Evolutionary conservation across 2,797 vertebrate genomes (phyloP), one percentile per base, ranked within the genome.

Genomic region (Centroberyx gerrardi): DNA sequence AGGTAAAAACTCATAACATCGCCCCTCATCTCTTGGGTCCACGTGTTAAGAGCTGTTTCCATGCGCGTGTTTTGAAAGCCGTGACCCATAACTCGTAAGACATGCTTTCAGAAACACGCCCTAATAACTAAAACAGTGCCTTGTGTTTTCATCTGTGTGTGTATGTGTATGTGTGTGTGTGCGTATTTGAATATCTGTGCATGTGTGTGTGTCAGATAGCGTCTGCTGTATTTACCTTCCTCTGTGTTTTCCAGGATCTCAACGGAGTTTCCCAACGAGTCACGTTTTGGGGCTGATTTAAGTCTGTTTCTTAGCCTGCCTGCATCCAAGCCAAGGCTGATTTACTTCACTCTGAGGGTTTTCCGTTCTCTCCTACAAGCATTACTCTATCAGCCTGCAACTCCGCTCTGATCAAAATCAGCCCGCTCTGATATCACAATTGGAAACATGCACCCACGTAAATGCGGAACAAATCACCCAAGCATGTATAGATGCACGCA

Each of bases 11-110:
- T 61, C 44, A 48, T 4, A 61, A 53, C 36, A 62, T 28, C 15
- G 42, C 1, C 33, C 42, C 22, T 79, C 55, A 13, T 81, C 63
- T 72, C 31, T 29, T 33, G 65, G 65, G 28, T 61, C 53, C 56
- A 66, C 36, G 58, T 65, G 31, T 44, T 75, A 62, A 72, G 83
- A 87, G 79, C 68, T 51, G 29, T 76, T 90, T 72, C 66, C 62
- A 56, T 59, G 61, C 61, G 9, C 76, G 71, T 75, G 74, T 77
- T 88, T 75, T 62, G 15, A 85, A 85, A 90, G 76, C 5, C 40
- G 1, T 71, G 73, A 82, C 74, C 64, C 15, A 2, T 68, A 61
- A 83, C 72, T 68, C 8, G 0, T 79, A 79, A 70, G 56, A 78
- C 68, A 33, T 8, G 29, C 64, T 52, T 72, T 63, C 78, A 78